Percentiles rank a stretch among this genome's conserved stretches.
These are phyloP conservation scores for Strix occidentalis DNA, from an alignment of 2,797 vertebrate genomes.

Conservation along the genomic window DNA sequence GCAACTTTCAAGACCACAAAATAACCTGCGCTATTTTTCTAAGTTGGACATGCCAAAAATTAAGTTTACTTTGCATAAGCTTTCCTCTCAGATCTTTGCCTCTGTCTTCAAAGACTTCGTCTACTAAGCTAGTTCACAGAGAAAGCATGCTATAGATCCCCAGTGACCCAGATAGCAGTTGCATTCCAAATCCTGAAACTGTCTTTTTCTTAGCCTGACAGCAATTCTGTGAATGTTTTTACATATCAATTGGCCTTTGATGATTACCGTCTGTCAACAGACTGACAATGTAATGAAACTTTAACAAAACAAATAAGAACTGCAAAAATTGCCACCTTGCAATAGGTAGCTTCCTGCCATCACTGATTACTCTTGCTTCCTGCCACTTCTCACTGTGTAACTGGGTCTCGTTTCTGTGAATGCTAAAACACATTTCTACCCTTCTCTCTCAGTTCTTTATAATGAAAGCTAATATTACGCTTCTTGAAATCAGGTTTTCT, in stretches of 20 bases:
- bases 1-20: neutral
- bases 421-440: neutral
- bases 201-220: neutral
- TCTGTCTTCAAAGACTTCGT: constrained; percentile 35
- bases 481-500: neutral
- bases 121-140: neutral
- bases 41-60: neutral
- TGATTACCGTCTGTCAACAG: neutral
- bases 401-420: neutral
- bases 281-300: neutral
- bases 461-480: neutral
- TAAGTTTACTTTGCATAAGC: neutral
- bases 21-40: neutral
- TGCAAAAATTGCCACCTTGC: neutral
- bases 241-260: constrained; percentile 21
- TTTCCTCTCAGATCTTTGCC: constrained; percentile 12
- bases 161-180: constrained; percentile 32
- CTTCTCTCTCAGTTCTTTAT: neutral
- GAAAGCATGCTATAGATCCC: neutral
- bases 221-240: neutral
- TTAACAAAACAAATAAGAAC: neutral
- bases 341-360: neutral
- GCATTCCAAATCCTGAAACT: neutral
- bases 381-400: neutral
- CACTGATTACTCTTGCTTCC: neutral